phyloP scores from a whole-genome alignment of 2,113 vertebrate genomes.

The Strix aluco region DNA sequence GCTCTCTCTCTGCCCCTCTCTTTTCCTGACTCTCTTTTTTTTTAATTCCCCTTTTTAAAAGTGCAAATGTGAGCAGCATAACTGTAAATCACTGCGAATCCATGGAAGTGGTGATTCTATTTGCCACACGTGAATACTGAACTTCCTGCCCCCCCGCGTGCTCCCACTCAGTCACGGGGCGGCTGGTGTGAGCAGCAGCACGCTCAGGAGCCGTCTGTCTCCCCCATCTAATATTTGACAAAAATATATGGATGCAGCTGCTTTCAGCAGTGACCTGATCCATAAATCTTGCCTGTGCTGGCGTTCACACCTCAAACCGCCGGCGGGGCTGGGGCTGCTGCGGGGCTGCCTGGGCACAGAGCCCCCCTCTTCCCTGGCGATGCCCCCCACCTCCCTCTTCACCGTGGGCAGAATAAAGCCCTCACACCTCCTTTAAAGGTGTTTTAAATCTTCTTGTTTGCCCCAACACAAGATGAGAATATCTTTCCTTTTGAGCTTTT shows the following conservation, averaged over 20 bases:
- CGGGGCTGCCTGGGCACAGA: neutral
- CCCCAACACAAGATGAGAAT: too few species aligned
- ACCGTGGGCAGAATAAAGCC: neutral
- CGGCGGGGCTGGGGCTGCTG: neutral
- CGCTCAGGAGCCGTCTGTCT: neutral
- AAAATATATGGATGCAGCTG: neutral
- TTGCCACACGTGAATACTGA: neutral
- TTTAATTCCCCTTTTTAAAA: neutral
- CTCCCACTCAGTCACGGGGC: accelerated
- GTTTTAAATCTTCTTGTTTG: neutral
- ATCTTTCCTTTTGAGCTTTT: neutral
- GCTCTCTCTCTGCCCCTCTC: too few species aligned
- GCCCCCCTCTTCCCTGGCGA: neutral
- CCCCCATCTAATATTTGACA: neutral
- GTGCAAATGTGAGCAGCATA: neutral
- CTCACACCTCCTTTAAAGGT: neutral
- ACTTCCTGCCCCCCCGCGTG: too few species aligned
- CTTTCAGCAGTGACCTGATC: neutral
- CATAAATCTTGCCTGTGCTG: neutral
- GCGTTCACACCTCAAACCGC: neutral
- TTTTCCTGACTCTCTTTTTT: neutral
- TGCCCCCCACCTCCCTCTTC: neutral
- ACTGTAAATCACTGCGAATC: neutral
- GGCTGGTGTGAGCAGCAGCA: neutral
- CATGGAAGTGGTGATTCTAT: neutral